A percentile compares a stretch with the other conserved stretches of the same genome.
These are phyloP conservation scores for Carollia perspicillata DNA, from an alignment of 2,113 vertebrate genomes.

Conservation along the genomic window DNA sequence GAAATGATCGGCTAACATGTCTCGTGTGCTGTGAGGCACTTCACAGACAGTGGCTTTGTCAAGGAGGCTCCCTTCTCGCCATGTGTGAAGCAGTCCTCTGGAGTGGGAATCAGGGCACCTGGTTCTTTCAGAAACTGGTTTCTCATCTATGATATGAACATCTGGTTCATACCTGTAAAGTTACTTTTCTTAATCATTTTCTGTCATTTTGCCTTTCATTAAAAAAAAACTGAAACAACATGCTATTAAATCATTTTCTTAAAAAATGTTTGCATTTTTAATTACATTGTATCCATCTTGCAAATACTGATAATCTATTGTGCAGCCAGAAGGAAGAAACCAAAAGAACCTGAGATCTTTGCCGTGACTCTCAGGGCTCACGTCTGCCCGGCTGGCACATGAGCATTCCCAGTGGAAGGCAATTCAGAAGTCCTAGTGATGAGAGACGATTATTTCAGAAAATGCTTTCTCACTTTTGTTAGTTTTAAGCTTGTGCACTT, in stretches of 20 bases:
- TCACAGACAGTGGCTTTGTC: neutral
- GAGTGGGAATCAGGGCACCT: neutral
- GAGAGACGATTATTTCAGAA: neutral
- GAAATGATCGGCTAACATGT: neutral
- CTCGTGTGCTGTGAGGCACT: neutral
- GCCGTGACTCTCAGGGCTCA: fast-evolving
- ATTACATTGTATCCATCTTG: neutral
- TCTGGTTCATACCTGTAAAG: neutral
- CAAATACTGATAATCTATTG: neutral
- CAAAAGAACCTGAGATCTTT: neutral
- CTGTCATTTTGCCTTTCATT: neutral
- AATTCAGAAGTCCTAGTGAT: neutral
- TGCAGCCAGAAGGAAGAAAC: neutral
- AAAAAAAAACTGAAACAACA: neutral
- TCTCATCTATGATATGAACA: neutral
- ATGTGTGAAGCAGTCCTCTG: fast-evolving
- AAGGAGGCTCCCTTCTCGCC: neutral
- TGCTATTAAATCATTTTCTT: neutral
- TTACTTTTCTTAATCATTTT: neutral
- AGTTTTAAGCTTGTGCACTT: neutral
- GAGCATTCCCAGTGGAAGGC: neutral
- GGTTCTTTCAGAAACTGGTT: neutral
- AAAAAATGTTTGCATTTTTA: neutral
- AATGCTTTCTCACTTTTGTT: neutral
- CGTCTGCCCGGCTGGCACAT: neutral